These are phyloP conservation scores for Sphaeridia pumilis DNA, from an alignment of 2,888 invertebrate species.

Conservation along the genomic window DNA sequence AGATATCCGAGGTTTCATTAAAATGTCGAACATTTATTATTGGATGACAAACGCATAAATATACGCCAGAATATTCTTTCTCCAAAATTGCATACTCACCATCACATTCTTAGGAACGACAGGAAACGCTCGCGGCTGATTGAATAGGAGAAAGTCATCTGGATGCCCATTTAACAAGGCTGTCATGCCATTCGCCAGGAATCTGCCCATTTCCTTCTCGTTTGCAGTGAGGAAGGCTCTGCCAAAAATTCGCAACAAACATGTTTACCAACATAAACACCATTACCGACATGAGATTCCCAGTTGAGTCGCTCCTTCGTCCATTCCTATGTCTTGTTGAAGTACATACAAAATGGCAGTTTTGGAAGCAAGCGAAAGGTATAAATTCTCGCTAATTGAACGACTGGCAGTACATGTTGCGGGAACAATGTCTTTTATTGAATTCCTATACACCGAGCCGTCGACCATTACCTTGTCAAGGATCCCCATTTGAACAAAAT, in stretches of 20 bases:
- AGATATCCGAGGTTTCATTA: too few relatives aligned
- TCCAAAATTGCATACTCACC: too few relatives aligned
- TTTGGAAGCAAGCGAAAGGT: too few relatives aligned
- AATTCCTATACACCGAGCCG: too few relatives aligned
- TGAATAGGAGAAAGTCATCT: conserved; percentile 13
- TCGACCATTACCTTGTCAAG: conserved; percentile 14
- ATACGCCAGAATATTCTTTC: too few relatives aligned
- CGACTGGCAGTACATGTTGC: too few relatives aligned
- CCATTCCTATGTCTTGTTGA: background rate
- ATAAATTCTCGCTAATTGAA: too few relatives aligned
- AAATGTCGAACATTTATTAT: too few relatives aligned
- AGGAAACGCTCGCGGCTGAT: conserved; percentile 3
- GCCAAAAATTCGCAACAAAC: conserved; percentile 1
- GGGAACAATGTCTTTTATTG: too few relatives aligned
- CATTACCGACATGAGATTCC: background rate
- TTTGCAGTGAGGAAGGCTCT: conserved; percentile 24
- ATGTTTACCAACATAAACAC: background rate
- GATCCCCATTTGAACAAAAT: conserved; percentile 17
- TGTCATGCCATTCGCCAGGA: conserved; percentile 24
- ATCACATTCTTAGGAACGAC: conserved; percentile 8
- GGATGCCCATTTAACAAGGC: conserved; percentile 16
- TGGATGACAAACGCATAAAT: too few relatives aligned
- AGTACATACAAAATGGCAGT: too few relatives aligned
- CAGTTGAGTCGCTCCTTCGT: background rate
- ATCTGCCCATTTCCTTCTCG: conserved; percentile 25